Conservation (phyloP, 2,113 vertebrate genomes). For the Leucosticte australis region DNA sequence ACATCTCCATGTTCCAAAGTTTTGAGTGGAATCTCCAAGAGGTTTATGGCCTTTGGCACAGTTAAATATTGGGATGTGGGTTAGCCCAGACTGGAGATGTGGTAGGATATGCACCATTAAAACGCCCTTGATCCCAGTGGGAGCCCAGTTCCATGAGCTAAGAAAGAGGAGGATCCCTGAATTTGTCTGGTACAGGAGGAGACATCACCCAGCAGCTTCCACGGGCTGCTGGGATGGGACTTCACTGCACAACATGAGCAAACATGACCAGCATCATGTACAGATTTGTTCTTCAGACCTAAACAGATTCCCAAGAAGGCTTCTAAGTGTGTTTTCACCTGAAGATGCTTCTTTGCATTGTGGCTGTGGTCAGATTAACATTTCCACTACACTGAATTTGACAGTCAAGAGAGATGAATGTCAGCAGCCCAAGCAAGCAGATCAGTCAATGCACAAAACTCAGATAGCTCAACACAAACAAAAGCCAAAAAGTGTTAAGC, state of each 20-base stretch:
- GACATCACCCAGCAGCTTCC: neutral
- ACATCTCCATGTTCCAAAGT: neutral
- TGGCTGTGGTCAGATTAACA: neutral
- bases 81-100: neutral
- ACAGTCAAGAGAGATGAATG: neutral
- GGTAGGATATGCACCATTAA: neutral
- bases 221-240: neutral
- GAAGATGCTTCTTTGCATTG: neutral
- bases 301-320: neutral
- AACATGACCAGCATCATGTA: neutral
- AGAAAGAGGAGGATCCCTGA: neutral
- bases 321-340: neutral
- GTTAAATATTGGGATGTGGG: neutral
- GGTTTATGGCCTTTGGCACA: neutral
- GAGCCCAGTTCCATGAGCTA: neutral
- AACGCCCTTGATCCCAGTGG: fast-evolving
- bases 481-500: neutral
- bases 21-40: neutral
- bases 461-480: neutral
- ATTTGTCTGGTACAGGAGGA: neutral
- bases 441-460: neutral
- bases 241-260: neutral
- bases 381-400: neutral
- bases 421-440: neutral
- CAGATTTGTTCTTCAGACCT: neutral